These are phyloP conservation scores for Menura novaehollandiae DNA, from an alignment of 2,113 vertebrate species.

Conservation along the genomic window DNA sequence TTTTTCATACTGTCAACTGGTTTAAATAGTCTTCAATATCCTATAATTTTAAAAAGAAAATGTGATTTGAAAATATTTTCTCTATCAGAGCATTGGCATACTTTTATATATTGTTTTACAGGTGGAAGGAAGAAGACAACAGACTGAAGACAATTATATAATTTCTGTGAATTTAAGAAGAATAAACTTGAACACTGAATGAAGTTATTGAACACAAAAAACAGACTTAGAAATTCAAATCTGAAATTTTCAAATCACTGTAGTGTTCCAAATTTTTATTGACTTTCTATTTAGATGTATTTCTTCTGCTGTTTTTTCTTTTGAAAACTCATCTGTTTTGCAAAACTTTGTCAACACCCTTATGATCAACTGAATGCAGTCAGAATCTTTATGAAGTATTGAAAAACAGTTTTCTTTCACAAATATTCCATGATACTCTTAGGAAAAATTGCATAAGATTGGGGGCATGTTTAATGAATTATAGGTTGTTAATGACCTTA, in stretches of 20 bases:
- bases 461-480: neutral
- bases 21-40: neutral
- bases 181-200: neutral
- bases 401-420: neutral
- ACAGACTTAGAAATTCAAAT: neutral
- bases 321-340: neutral
- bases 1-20: neutral
- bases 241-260: neutral
- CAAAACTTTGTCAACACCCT: neutral
- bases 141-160: neutral
- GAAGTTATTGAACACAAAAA: neutral
- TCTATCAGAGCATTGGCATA: neutral
- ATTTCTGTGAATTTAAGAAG: neutral
- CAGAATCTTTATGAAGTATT: neutral
- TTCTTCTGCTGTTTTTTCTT: neutral
- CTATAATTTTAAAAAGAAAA: neutral
- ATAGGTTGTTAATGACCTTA: neutral
- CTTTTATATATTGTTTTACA: neutral
- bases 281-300: neutral
- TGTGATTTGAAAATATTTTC: neutral
- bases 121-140: neutral
- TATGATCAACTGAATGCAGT: neutral
- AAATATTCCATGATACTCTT: neutral
- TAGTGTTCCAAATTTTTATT: neutral
- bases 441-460: neutral